Evolutionary conservation across 1,140 invertebrate genomes (phyloP).

Genomic region (Bicyclus anynana): DNA sequence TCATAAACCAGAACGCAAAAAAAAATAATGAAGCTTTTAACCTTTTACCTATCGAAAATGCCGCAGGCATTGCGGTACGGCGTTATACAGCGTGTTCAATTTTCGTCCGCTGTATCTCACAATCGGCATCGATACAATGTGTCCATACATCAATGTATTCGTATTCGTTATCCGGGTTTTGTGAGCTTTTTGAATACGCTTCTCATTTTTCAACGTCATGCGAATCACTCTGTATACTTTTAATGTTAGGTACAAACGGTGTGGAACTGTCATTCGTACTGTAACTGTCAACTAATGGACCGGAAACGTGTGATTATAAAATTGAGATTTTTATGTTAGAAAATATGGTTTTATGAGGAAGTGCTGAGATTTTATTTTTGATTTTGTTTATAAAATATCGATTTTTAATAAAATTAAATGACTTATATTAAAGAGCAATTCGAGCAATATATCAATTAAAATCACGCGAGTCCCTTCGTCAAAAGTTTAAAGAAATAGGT

Average conservation of each 20-base stretch:
- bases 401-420: too few relatives aligned
- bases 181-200: not conserved
- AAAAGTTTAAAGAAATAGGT: too few relatives aligned
- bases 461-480: too few relatives aligned
- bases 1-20: too few relatives aligned
- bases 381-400: too few relatives aligned
- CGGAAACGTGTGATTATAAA: constrained; percentile 13
- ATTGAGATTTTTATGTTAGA: not conserved
- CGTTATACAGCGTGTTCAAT: not conserved
- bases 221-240: not conserved
- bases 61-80: not conserved
- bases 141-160: not conserved
- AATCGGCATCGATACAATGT: not conserved
- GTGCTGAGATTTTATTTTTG: too few relatives aligned
- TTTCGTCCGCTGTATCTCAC: not conserved
- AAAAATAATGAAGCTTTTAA: too few relatives aligned
- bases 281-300: constrained; percentile 10
- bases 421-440: too few relatives aligned
- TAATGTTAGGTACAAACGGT: too few relatives aligned
- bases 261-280: not conserved
- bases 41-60: not conserved
- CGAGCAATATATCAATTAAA: too few relatives aligned
- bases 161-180: constrained; percentile 1
- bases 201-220: constrained; percentile 15
- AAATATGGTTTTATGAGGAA: too few relatives aligned